A percentile compares a stretch with the other conserved stretches of the same genome.
phyloP scores from a whole-genome alignment of 2,113 vertebrate species.

The Capricornis sumatraensis region DNA sequence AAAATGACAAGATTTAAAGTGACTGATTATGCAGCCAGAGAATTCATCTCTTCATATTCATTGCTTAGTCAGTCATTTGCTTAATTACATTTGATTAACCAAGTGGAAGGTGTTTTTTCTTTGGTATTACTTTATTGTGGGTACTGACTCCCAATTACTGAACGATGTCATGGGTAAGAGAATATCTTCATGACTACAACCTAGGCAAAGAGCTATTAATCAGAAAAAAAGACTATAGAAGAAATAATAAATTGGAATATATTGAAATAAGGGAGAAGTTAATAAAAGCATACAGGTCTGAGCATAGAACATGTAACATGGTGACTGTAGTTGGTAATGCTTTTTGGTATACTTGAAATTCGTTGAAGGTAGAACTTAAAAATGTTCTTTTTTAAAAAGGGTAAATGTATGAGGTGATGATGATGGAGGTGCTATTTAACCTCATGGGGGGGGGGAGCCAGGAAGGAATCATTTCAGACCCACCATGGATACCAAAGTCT shows the following conservation, averaged over 20 bases:
- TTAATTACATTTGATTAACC: not conserved
- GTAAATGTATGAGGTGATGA: not conserved
- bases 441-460: accelerated
- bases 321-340: not conserved
- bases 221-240: not conserved
- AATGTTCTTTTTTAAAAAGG: not conserved
- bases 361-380: not conserved
- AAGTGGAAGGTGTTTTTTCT: conserved; percentile 28
- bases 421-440: not conserved
- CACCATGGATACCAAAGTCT: not conserved
- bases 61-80: conserved; percentile 18
- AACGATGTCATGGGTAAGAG: not conserved
- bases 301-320: not conserved
- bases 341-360: not conserved
- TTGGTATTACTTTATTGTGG: not conserved
- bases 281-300: not conserved
- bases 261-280: not conserved
- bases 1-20: not conserved
- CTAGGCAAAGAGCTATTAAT: not conserved
- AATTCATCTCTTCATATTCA: not conserved
- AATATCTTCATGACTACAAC: not conserved
- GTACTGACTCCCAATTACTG: conserved; percentile 42
- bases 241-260: not conserved
- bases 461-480: not conserved
- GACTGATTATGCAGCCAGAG: not conserved